phyloP scores from a whole-genome alignment of 92 coral and sea anemone genomes.

The Zoanthus sansibaricus region DNA sequence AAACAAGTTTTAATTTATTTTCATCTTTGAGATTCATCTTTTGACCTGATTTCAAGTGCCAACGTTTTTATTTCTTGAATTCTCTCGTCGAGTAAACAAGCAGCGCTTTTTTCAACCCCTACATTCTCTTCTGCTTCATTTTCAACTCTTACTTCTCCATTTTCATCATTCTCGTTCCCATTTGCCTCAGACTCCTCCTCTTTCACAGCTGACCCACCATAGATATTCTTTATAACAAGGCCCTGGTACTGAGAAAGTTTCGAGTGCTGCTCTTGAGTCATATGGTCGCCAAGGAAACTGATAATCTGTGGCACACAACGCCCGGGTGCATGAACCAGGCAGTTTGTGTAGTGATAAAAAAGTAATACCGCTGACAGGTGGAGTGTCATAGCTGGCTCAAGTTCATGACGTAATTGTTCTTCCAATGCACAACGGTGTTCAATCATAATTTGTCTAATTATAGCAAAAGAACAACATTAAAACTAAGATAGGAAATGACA shows the following conservation, averaged over 20 bases:
- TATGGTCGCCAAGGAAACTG: conserved; percentile 66
- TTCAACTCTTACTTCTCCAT: conserved; percentile 20
- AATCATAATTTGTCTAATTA: conserved; percentile 70
- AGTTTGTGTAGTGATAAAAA: conserved; percentile 89
- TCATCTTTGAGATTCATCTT: conserved; percentile 53
- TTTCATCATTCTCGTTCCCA: conserved; percentile 12
- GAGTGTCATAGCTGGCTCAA: conserved; percentile 95
- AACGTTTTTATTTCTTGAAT: conserved; percentile 82
- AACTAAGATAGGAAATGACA: neutral
- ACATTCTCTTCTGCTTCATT: conserved; percentile 49
- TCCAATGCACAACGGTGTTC: conserved; percentile 91
- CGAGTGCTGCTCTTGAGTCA: conserved; percentile 82
- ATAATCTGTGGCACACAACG: conserved; percentile 97
- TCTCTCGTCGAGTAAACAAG: conserved; percentile 82
- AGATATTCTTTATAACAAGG: conserved; percentile 87
- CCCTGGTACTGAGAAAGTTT: conserved; percentile 82
- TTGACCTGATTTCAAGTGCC: conserved; percentile 73
- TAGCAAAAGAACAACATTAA: neutral
- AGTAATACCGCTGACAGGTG: conserved; percentile 89
- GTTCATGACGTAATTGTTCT: conserved; percentile 95
- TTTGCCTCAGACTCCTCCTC: conserved; percentile 63
- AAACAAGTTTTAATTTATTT: neutral
- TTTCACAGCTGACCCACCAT: conserved; percentile 68
- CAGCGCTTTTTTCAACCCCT: conserved; percentile 72
- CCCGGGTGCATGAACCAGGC: conserved; percentile 96